Evolutionary conservation across 2,113 vertebrate genomes (phyloP), one percentile per base, ranked within the genome.

Genomic region (Pterocles burchelli): DNA sequence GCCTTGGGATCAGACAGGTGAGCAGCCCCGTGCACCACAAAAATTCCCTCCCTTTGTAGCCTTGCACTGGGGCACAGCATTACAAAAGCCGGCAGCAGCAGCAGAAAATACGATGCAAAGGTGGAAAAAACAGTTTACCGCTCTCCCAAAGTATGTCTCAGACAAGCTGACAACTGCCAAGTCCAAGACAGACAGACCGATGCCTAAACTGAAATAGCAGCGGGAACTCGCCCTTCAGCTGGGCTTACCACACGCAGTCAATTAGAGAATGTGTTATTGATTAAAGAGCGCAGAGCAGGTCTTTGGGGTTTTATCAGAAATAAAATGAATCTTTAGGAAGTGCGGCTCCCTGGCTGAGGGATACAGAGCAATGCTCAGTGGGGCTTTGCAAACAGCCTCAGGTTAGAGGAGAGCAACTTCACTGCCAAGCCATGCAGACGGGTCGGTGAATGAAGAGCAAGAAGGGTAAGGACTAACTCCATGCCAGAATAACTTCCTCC

Each of bases 231-330:
- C 10, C 24, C 31, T 36, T 68, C 5, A 1, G 17, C 57, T 59
- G 33, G 31, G 24, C 29, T 82, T 78, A 59, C 55, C 0, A 1
- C 0, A 3, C 55, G 68, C 1, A 0, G 38, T 59, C 63, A 63
- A 16, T 36, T 43, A 31, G n/a, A 77, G 58, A 36, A 14, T 9
- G 22, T 26, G 54, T n/a, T 59, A 54, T 7, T 78, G 54, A 76
- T 54, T 45, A 28, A 81, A 48, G 19, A 61, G 29, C 8, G 18
- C 29, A 41, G 54, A 62, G 43, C 11, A 62, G n/a, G 17, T 72
- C 54, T 85, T 62, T 29, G 26, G 15, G 48, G 11, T 22, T 67
- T 88, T 63, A 77, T 36, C 54, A 59, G 65, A 67, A 77, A 45
- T 28, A 43, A 72, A 54, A 85, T 6, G 24, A 73, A 52, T 19